A percentile compares a stretch with the other conserved stretches of the same genome.
phyloP scores from a whole-genome alignment of 2,113 vertebrate genomes.

The Phyllopteryx taeniolatus region DNA sequence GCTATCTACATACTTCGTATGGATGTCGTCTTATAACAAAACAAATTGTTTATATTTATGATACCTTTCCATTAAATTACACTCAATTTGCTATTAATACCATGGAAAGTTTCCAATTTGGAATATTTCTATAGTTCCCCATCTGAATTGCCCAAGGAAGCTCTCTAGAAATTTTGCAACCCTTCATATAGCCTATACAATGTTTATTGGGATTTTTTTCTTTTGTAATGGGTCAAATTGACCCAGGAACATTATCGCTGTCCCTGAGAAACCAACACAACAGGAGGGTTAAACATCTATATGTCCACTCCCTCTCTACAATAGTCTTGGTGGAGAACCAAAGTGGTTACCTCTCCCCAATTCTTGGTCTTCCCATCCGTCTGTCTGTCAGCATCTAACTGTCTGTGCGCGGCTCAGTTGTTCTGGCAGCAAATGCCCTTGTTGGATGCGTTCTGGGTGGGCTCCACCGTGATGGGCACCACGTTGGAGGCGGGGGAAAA shows the following conservation, averaged over 20 bases:
- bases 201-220: neutral
- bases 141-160: too few relatives aligned
- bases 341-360: constrained; percentile 33
- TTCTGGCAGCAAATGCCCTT: constrained; percentile 82
- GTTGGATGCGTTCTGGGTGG: constrained; percentile 76
- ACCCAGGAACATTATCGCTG: neutral
- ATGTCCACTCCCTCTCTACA: neutral
- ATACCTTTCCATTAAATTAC: too few relatives aligned
- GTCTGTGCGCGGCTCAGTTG: constrained; percentile 68
- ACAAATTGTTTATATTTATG: too few relatives aligned
- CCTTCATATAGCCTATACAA: neutral
- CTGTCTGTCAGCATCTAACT: constrained; percentile 27
- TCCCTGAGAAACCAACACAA: neutral
- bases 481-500: constrained; percentile 79
- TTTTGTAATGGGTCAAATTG: neutral
- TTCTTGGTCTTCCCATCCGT: constrained; percentile 25
- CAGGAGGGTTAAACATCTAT: neutral
- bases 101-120: too few relatives aligned
- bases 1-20: too few relatives aligned
- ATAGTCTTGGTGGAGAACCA: constrained; percentile 19
- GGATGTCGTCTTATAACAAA: too few relatives aligned
- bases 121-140: too few relatives aligned
- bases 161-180: neutral
- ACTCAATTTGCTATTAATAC: too few relatives aligned
- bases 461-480: constrained; percentile 84